Evolutionary conservation across 1,140 invertebrate species (phyloP).

Genomic region (Caerostris extrusa): DNA sequence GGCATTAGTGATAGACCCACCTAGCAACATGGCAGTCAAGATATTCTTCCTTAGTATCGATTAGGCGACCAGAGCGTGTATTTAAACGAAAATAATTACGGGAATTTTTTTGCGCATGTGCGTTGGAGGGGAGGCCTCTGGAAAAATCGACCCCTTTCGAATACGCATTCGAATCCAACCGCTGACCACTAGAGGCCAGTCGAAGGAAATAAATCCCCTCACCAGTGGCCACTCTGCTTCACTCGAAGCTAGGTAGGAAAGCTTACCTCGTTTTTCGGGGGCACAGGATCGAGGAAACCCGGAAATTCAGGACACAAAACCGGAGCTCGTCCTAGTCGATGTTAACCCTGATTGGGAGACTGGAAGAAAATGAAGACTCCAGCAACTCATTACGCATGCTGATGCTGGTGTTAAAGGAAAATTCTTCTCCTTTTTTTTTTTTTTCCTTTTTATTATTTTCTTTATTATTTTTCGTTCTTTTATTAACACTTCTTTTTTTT

Average conservation of each 20-base stretch:
- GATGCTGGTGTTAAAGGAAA: conserved; percentile 75
- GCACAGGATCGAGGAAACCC: conserved; percentile 13
- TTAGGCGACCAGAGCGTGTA: conserved; percentile 65
- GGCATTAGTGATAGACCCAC: conserved; percentile 54
- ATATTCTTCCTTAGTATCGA: conserved; percentile 59
- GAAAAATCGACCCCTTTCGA: conserved; percentile 74
- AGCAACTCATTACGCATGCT: conserved; percentile 75
- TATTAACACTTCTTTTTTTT: conserved; percentile 75
- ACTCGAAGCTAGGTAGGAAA: conserved; percentile 40
- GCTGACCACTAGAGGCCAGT: conserved; percentile 73
- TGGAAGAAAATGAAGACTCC: conserved; percentile 76
- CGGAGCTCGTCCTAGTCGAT: conserved; percentile 65
- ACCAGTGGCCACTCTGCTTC: conserved; percentile 45
- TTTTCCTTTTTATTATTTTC: conserved; percentile 64
- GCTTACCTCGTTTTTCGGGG: conserved; percentile 74
- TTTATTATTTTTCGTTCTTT: conserved; percentile 77
- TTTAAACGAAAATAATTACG: conserved; percentile 77
- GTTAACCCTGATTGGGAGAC: conserved; percentile 77
- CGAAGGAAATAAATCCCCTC: conserved; percentile 18
- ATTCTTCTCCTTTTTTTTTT: conserved; percentile 71
- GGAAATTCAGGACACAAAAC: conserved; percentile 64
- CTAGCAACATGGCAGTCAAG: conserved; percentile 69
- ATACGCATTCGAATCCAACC: conserved; percentile 70
- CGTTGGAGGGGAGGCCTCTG: neutral
- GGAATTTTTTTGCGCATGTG: conserved; percentile 75